A percentile compares a stretch with the other conserved stretches of the same genome.
These are phyloP conservation scores for Ophthalmolycus amberensis DNA, from an alignment of 2,113 vertebrate species.

Conservation along the genomic window DNA sequence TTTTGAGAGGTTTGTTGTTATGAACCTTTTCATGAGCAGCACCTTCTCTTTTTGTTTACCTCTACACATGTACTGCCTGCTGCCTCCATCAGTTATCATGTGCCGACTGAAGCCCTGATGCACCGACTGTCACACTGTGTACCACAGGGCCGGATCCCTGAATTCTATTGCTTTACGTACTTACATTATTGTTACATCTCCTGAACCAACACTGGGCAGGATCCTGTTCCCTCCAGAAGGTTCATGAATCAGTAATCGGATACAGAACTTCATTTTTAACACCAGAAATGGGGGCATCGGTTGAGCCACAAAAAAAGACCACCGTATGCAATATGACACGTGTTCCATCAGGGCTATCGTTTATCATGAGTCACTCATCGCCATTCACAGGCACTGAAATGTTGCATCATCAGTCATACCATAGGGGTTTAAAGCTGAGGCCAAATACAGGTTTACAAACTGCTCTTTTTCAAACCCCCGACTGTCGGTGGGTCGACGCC, in stretches of 20 bases:
- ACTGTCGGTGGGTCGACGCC: not conserved
- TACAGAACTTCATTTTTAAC: not conserved
- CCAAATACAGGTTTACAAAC: too few relatives aligned
- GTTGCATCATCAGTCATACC: not conserved
- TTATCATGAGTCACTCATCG: constrained; percentile 29
- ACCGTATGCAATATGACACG: not conserved
- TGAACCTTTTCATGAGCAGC: constrained; percentile 63
- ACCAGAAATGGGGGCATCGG: not conserved
- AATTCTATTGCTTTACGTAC: too few relatives aligned
- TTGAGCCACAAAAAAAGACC: not conserved
- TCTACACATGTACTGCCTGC: constrained; percentile 36
- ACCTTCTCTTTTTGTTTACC: constrained; percentile 72
- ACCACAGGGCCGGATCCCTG: not conserved
- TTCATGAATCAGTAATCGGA: not conserved
- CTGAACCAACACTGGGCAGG: too few relatives aligned
- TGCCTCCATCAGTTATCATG: constrained; percentile 9
- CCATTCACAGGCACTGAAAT: constrained; percentile 15
- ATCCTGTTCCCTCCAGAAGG: too few relatives aligned
- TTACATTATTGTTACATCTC: too few relatives aligned
- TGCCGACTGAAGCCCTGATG: constrained; percentile 19
- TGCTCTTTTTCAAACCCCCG: not conserved
- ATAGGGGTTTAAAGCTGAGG: constrained; percentile 32
- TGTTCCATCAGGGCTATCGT: constrained; percentile 28
- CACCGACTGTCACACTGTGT: not conserved
- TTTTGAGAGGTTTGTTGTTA: constrained; percentile 90